Evolutionary conservation across 1,140 invertebrate species (phyloP), one percentile per base, ranked within the genome.

Genomic region (Leptinotarsa lineolata): DNA sequence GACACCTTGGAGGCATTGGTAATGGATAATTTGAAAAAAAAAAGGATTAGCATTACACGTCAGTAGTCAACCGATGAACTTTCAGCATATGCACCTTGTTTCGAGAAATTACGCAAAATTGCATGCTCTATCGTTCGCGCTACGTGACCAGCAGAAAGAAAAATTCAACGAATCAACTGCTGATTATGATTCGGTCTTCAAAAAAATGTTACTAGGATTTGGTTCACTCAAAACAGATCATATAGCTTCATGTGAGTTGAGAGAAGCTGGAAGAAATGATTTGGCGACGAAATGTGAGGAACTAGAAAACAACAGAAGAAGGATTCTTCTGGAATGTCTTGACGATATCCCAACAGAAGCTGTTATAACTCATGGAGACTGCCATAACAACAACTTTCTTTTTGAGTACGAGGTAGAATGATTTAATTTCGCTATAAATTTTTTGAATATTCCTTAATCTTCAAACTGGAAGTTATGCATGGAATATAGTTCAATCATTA

Each of bases 91-190:
- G 4, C 79, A 76, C 15, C 54, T 86, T 2, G 82, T 86, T 4
- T 81, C 89, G 20, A 81, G 83, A 74, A 84, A 82, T n/a, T 84
- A 89, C 74, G 88, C 84, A 13, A 84, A 84, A 68, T 84, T 87
- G n/a, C 89, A 90, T 78, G 87, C 87, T 2, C 67, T 87, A 0
- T 87, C 86, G 0, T 83, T 86, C 69, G 86, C 85, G 0, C 78
- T 88, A 21, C 86, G 85, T 72, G 75, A 85, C 24, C 81, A 83
- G 66, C 74, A 85, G 30, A 77, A 78, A 21, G 77, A 82, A 39
- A 60, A 72, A 59, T 79, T 22, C 61, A 63, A 22, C 13, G 20
- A 21, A 20, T 63, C 20, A 30, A 63, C 61, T 15, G 24, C 11
- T 63, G 20, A 22, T 30, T 63, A 63, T 11, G 61, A 63, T 20